Percentiles rank a stretch among this genome's conserved stretches.
These are phyloP conservation scores for Trematomus bernacchii DNA, from an alignment of 2,797 vertebrate genomes.

Conservation along the genomic window DNA sequence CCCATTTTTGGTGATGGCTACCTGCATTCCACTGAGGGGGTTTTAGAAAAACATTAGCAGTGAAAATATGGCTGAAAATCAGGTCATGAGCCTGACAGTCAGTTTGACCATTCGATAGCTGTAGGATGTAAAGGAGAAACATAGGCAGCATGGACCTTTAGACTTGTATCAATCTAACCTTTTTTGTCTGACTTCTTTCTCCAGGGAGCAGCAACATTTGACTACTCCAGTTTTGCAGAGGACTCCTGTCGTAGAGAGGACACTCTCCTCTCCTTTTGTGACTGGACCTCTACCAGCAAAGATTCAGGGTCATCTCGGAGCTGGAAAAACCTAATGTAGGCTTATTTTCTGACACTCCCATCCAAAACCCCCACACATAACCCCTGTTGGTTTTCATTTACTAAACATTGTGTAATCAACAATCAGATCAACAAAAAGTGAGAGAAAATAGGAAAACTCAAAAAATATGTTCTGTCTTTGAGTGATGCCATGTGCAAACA, in stretches of 20 bases:
- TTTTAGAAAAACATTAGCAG: background rate
- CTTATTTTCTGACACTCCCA: constrained; percentile 72
- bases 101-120: background rate
- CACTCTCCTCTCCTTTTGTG: constrained; percentile 85
- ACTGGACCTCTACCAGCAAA: constrained; percentile 87
- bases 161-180: background rate
- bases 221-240: constrained; percentile 88
- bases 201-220: constrained; percentile 97
- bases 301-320: constrained; percentile 83
- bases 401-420: constrained; percentile 82
- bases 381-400: constrained; percentile 83
- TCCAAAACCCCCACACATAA: constrained; percentile 76
- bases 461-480: constrained; percentile 80
- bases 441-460: constrained; percentile 81
- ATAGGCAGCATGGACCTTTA: background rate
- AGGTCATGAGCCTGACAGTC: background rate
- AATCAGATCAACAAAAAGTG: constrained; percentile 85
- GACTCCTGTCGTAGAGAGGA: constrained; percentile 80
- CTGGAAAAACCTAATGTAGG: constrained; percentile 70
- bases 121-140: background rate
- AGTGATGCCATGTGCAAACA: constrained; percentile 87
- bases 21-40: background rate
- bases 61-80: background rate
- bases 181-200: constrained; percentile 31
- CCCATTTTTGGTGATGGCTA: background rate